Base-by-base conservation (phyloP, 2,888 invertebrate genomes). In the Xiphydria camelus region DNA sequence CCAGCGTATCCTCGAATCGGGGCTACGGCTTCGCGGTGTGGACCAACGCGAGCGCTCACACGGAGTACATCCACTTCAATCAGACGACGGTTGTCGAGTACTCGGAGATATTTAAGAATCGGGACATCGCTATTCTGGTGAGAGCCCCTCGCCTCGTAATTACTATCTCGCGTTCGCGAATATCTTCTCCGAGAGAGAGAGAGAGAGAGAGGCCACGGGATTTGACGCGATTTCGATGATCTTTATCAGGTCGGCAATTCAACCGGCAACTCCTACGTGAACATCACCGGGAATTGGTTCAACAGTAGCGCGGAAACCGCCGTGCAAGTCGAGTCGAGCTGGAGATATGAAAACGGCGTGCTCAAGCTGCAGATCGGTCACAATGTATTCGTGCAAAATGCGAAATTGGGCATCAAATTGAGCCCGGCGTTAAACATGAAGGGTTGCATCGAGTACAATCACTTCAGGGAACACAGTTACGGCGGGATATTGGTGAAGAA, bases 261-360 rank as follows among this genome's bases (percentile, higher is more conserved):
- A 67, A 97, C 97, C 65, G 87, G 88, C 4, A 82, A 85, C 61
- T 84, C 88, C 32, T 86, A 88, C 78, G 86, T 96, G 1, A 97
- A 97, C 73, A 83, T 96, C n/a, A 94, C 92, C 1, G 90, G 90
- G n/a, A 94, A 93, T 70, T 84, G 81, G 75, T 94, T 97, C 72
- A 89, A 88, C 58, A 84, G 85, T 34, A 92, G 92, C 59, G 70
- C 82, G 19, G 85, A 86, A 62, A 88, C 88, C 48, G 91, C 90
- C 1, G 77, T 97, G 19, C 88, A 91, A 66, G 80, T 94, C 42
- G 82, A 87, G 46, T 88, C 94, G 0, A 96, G 94, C 75, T 94
- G 91, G 89, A 80, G 77, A 59, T 65, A 77, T 52, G 79, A 77
- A 47, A 77, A 78, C 43, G 79, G 80, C 14, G 67, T 75, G 0